Evolutionary conservation across 53 echinoderm and acorn worm genomes (phyloP), one percentile per base, ranked within the genome.

Genomic region (Henricia sp.): DNA sequence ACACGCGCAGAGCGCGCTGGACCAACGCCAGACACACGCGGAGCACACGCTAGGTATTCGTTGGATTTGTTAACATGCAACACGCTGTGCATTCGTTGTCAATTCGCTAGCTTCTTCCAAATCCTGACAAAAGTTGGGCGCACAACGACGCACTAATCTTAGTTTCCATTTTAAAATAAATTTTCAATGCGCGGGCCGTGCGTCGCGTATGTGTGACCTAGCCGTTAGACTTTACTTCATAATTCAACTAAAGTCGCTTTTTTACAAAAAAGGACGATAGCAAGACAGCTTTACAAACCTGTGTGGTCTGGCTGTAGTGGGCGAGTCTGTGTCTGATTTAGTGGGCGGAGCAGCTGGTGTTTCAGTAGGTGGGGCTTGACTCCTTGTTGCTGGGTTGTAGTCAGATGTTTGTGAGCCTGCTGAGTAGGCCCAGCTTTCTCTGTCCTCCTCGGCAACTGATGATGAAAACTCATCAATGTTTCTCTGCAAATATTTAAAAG

Each of bases 401-500:
- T 80, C 40, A 16, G 21, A 27, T 30, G 54, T 20, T 30, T 62
- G 21, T 9, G 80, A 30, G 0, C 80, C 80, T 1, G 80, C 60
- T 0, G 80, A 80, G 80, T 80, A 80, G 32, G 80, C 80, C 80
- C 80, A 80, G 27, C 34, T 32, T 19, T 62, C 23, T 24, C 63
- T 32, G 37, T 80, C 80, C 20, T 80, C 80, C 1, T 62, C 80
- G 16, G 64, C 80, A 0, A 48, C 65, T 0, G 80, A 43, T 16
- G 62, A 25, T 1, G 80, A 33, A 14, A 80, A 80, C 29, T 80
- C 80, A 8, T 80, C 80, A 35, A 80, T 80, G 13, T 80, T 80
- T 30, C 64, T 80, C 80, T 80, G 51, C 17, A 37, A 77, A 42
- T 40, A 44, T 44, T 44, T 44, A 13, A 6, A 9, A 13, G 6